A percentile compares a stretch with the other conserved stretches of the same genome.
Conservation (phyloP, 2,797 vertebrate genomes). For the Pelochelys cantorii region DNA sequence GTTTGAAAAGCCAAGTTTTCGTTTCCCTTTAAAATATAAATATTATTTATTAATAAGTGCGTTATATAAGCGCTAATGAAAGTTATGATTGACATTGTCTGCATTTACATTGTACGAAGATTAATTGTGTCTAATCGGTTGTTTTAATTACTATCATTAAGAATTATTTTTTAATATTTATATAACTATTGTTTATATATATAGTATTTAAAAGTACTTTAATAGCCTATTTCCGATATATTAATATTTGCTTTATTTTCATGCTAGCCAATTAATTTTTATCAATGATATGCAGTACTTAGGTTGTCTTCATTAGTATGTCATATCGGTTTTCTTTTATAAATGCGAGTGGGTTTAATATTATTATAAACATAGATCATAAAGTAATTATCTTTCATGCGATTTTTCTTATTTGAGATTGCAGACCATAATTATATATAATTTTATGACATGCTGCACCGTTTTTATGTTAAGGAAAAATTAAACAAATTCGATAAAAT, state of each 20-base stretch:
- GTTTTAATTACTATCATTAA: not conserved
- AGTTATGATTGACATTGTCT: not conserved
- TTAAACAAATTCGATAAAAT: not conserved
- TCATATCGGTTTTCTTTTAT: not conserved
- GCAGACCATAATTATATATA: not conserved
- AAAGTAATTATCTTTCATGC: not conserved
- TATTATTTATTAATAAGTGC: not conserved
- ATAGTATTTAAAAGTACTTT: not conserved
- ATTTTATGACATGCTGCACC: not conserved
- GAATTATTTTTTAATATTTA: not conserved
- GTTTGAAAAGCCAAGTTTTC: not conserved
- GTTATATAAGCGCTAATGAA: not conserved
- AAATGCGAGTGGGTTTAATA: not conserved
- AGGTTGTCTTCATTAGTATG: not conserved
- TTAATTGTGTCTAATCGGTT: not conserved
- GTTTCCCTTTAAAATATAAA: not conserved
- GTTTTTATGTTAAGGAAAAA: not conserved
- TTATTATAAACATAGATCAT: not conserved
- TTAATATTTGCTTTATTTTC: not conserved
- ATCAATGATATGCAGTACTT: not conserved
- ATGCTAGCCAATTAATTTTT: not conserved
- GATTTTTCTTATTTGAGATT: not conserved
- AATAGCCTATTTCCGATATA: not conserved
- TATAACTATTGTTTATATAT: not conserved
- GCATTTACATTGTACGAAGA: not conserved